Conservation (phyloP, 2,888 invertebrate species). For the Carterocephalus palaemon region DNA sequence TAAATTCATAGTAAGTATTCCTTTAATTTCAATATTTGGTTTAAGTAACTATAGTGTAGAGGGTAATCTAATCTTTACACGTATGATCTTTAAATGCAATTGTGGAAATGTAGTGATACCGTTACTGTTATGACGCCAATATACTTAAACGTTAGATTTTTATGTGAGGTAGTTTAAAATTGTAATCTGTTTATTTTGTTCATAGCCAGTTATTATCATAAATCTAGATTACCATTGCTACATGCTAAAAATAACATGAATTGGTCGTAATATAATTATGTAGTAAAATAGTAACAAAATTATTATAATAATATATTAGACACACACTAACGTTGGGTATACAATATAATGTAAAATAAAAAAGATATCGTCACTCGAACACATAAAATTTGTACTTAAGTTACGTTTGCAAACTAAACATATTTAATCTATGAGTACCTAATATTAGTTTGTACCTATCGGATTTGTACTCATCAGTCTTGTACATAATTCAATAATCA, state of each 20-base stretch:
- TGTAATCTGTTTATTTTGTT: constrained; percentile 40
- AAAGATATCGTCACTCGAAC: constrained; percentile 73
- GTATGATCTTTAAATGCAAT: too few relatives aligned
- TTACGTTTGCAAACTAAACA: constrained; percentile 63
- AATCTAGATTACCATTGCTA: constrained; percentile 47
- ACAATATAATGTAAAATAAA: constrained; percentile 58
- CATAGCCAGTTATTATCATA: constrained; percentile 51
- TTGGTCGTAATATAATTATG: constrained; percentile 67
- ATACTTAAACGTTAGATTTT: too few relatives aligned
- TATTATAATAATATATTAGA: constrained; percentile 65
- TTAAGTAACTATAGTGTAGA: too few relatives aligned
- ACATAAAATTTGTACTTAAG: constrained; percentile 75
- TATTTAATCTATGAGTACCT: constrained; percentile 52
- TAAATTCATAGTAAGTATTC: too few relatives aligned
- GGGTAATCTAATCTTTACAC: too few relatives aligned
- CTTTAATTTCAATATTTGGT: constrained; percentile 5
- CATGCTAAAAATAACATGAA: constrained; percentile 55
- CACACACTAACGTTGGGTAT: constrained; percentile 77
- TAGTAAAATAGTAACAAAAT: constrained; percentile 74
- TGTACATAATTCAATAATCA: constrained; percentile 47
- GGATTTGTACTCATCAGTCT: constrained; percentile 76
- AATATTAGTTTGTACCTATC: constrained; percentile 63
- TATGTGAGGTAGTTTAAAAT: too few relatives aligned
- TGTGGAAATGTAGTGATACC: too few relatives aligned
- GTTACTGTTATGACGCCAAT: too few relatives aligned